Evolutionary conservation across 2,113 vertebrate species (phyloP).

Genomic region (Phasianus colchicus): DNA sequence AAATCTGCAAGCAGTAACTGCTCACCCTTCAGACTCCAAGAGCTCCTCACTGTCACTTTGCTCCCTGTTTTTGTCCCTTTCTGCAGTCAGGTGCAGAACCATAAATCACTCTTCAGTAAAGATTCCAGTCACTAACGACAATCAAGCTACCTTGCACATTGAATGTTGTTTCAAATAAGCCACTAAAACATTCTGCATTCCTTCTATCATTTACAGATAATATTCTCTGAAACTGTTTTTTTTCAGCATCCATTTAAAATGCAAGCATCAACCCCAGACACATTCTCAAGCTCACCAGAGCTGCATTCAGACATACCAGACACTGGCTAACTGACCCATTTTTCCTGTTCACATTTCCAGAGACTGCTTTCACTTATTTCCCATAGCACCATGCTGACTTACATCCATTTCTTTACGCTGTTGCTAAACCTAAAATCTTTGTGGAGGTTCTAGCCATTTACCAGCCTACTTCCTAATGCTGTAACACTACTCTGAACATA

Average conservation of each 20-base stretch:
- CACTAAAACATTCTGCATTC: neutral
- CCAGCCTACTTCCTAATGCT: neutral
- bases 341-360: neutral
- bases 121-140: neutral
- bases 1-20: neutral
- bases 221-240: neutral
- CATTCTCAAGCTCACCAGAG: neutral
- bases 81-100: neutral
- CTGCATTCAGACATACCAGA: neutral
- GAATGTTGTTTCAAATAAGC: neutral
- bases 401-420: neutral
- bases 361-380: neutral
- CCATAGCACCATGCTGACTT: neutral
- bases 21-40: neutral
- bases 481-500: rapidly evolving
- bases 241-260: neutral
- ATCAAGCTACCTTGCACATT: neutral
- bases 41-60: neutral
- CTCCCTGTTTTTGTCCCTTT: neutral
- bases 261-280: rapidly evolving
- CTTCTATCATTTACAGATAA: neutral
- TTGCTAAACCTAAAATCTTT: neutral
- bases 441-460: neutral
- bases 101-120: neutral
- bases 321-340: neutral